A percentile compares a stretch with the other conserved stretches of the same genome.
phyloP scores from a whole-genome alignment of 37 sponge, comb jelly and placozoan genomes.

The Ephydatia muelleri region DNA sequence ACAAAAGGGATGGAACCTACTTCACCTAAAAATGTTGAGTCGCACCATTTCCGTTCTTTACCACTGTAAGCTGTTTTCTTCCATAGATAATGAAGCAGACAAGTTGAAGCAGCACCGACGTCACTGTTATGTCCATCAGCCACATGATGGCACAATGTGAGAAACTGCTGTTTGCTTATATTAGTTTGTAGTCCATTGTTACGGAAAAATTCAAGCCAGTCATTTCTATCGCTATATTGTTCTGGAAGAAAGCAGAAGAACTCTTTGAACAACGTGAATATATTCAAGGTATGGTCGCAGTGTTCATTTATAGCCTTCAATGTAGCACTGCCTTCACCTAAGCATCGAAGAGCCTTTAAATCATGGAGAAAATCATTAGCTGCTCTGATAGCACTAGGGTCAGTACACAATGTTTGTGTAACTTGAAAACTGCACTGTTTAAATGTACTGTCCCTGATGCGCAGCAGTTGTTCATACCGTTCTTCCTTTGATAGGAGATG shows the following conservation, averaged over 20 bases:
- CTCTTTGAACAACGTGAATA: conserved; percentile 30
- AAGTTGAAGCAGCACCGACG: too few species aligned
- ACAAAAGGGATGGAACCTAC: conserved; percentile 46
- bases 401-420: too few species aligned
- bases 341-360: conserved; percentile 10
- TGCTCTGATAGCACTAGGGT: too few species aligned
- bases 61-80: too few species aligned
- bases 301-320: conserved; percentile 13
- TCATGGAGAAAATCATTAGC: conserved; percentile 5
- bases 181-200: background rate
- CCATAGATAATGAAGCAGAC: too few species aligned
- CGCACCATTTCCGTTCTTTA: conserved; percentile 6
- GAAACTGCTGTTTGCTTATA: conserved; percentile 17
- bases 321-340: conserved; percentile 13
- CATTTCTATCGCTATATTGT: background rate
- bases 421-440: too few species aligned
- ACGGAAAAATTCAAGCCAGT: conserved; percentile 48
- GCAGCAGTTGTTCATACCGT: too few species aligned
- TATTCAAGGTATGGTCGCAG: conserved; percentile 5
- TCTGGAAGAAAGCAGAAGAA: conserved; percentile 25
- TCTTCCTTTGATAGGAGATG: background rate
- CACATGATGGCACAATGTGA: conserved; percentile 3
- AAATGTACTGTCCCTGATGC: too few species aligned
- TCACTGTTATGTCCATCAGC: conserved; percentile 2
- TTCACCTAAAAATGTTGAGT: background rate